These are phyloP conservation scores for Caenorhabditis latens DNA, from an alignment of 1,140 invertebrate genomes.

Conservation along the genomic window DNA sequence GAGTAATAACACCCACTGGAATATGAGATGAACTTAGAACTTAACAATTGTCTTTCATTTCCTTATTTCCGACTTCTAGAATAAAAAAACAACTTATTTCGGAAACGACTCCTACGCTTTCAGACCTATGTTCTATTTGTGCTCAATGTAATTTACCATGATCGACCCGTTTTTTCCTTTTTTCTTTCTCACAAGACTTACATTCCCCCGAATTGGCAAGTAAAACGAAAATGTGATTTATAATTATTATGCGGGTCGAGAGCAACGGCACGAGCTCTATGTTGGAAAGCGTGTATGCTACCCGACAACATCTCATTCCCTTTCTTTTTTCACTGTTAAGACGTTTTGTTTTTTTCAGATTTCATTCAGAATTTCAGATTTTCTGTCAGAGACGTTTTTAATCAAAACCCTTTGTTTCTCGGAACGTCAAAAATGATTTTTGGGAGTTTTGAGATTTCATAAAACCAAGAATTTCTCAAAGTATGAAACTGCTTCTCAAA, in stretches of 20 bases:
- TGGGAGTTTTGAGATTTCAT: too few relatives aligned
- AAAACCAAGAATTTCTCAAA: too few relatives aligned
- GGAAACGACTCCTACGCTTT: not conserved
- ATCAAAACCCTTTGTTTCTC: too few relatives aligned
- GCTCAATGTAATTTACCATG: not conserved
- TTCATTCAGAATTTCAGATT: not conserved
- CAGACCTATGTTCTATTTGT: not conserved
- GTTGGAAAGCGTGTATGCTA: not conserved
- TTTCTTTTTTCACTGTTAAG: not conserved
- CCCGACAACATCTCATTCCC: slow-evolving; percentile 17
- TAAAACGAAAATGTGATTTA: slow-evolving; percentile 32
- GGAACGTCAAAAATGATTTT: too few relatives aligned
- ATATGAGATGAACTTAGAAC: too few relatives aligned
- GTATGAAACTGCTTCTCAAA: too few relatives aligned
- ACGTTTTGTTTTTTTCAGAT: not conserved
- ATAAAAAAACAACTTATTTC: too few relatives aligned
- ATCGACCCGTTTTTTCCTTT: not conserved
- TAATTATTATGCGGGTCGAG: slow-evolving; percentile 36
- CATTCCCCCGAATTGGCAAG: slow-evolving; percentile 13
- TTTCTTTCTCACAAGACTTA: not conserved
- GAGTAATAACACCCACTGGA: too few relatives aligned
- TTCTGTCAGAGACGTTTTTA: too few relatives aligned
- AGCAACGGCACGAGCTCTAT: not conserved
- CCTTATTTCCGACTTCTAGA: too few relatives aligned
- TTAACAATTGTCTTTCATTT: too few relatives aligned